Base-by-base conservation (phyloP, 2,888 invertebrate genomes). In the Crossocerus cetratus region DNA sequence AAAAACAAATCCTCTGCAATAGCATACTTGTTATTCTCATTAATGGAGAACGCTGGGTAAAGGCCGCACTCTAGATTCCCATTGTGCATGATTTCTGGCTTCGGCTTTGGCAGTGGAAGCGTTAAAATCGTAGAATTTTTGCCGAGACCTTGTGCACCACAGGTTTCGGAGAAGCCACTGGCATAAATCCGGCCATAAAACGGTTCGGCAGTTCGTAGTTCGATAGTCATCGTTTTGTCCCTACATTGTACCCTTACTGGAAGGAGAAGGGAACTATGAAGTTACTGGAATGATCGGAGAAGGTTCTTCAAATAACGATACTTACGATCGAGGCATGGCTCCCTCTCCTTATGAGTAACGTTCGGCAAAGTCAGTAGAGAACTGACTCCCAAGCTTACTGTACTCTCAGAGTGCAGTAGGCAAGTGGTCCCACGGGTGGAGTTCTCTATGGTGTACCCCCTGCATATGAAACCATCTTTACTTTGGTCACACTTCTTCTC, bases 271-370 rank as follows among this genome's bases (percentile, higher is more conserved):
- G 2, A 32, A 32, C 8, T 3, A 32, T 32, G 11, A 32, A 32
- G 32, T 32, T 32, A 32, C 1, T 4, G 11, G 11, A 32, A 32
- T 32, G 3, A 32, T 32, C 11, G 8, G 11, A 1, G 11, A 32
- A 32, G 8, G 32, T 32, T 32, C 8, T 3, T 5, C 32, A 32
- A 32, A 32, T 32, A 32, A 32, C 11, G 13, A 16, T 65, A 91
- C 93, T 92, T 91, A 97, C 97, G 93, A 88, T 97, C 96, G 43
- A 97, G 92, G 87, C 97, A 97, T 74, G 94, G 94, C 58, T 96
- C 96, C 80, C 95, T 93, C 82, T 97, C 94, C 86, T 94, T 95
- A 89, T 96, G 97, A 49, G 93, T 92, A 8, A 94, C 94, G 42
- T 92, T 92, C 0, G 92, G 88, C 32, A 92, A 91, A 45, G 92